Percentiles rank a stretch among this genome's conserved stretches.
phyloP scores from a whole-genome alignment of 2,888 invertebrate genomes.

The Dendrolimus pini region DNA sequence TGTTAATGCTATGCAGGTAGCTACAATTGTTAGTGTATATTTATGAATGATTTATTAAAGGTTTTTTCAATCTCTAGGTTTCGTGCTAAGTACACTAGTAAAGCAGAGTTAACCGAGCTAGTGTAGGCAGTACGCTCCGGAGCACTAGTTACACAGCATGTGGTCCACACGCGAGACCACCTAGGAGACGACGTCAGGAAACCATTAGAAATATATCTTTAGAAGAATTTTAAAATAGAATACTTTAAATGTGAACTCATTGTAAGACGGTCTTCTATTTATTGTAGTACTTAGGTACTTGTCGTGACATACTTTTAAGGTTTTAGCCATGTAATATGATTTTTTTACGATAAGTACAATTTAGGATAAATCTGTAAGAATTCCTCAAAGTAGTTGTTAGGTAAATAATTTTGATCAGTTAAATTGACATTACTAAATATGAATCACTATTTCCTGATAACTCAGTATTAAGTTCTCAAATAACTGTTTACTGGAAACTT shows the following conservation, averaged over 20 bases:
- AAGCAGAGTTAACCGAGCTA: slow-evolving; percentile 71
- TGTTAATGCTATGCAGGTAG: slow-evolving; percentile 71
- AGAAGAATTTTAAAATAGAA: slow-evolving; percentile 55
- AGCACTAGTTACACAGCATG: slow-evolving; percentile 72
- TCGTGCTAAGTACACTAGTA: slow-evolving; percentile 77
- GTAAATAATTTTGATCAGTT: slow-evolving; percentile 36
- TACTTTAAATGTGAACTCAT: slow-evolving; percentile 61
- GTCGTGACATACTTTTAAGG: slow-evolving; percentile 66
- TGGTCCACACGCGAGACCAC: slow-evolving; percentile 69
- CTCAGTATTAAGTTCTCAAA: slow-evolving; percentile 74
- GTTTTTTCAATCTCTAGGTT: slow-evolving; percentile 76
- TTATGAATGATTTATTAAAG: slow-evolving; percentile 56
- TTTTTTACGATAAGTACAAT: slow-evolving; percentile 67
- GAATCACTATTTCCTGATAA: slow-evolving; percentile 53
- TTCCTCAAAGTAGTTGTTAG: slow-evolving; percentile 55
- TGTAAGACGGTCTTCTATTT: slow-evolving; percentile 73
- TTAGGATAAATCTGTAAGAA: slow-evolving; percentile 61
- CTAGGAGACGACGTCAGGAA: slow-evolving; percentile 72
- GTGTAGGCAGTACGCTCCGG: slow-evolving; percentile 77
- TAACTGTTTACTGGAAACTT: slow-evolving; percentile 47
- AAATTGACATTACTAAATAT: slow-evolving; percentile 43
- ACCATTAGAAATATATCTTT: slow-evolving; percentile 56
- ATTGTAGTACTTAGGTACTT: slow-evolving; percentile 74
- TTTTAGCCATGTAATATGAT: slow-evolving; percentile 56
- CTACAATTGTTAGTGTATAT: slow-evolving; percentile 42